These are phyloP conservation scores for Tachysurus vachellii DNA, from an alignment of 2,113 vertebrate genomes.

Conservation along the genomic window DNA sequence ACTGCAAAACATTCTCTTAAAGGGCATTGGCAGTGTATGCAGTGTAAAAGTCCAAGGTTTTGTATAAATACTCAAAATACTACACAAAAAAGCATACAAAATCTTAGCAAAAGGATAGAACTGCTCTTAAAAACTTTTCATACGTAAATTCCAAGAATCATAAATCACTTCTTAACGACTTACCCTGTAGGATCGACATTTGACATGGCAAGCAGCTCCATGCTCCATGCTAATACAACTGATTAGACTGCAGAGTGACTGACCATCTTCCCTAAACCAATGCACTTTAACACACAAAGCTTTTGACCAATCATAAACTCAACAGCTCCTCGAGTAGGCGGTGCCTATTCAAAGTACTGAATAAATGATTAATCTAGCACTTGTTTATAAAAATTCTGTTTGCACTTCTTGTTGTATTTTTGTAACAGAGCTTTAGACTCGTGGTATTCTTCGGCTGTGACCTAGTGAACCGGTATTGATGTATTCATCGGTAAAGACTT, in stretches of 20 bases:
- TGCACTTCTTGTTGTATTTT: too few relatives aligned
- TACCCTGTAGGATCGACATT: neutral
- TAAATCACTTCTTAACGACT: neutral
- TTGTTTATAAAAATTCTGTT: too few relatives aligned
- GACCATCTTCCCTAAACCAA: neutral
- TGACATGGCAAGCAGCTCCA: slow-evolving; percentile 13
- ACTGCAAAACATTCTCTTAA: neutral
- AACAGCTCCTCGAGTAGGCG: neutral
- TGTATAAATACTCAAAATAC: slow-evolving; percentile 42
- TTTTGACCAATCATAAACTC: neutral
- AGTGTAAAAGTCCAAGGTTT: slow-evolving; percentile 64
- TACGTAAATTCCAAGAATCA: neutral
- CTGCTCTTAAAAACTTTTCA: neutral
- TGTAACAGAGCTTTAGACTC: too few relatives aligned
- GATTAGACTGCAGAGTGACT: neutral
- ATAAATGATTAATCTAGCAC: neutral
- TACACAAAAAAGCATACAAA: slow-evolving; percentile 11
- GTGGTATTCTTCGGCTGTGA: too few relatives aligned
- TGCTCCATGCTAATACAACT: neutral
- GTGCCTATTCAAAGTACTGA: neutral
- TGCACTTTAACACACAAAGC: neutral
- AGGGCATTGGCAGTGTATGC: slow-evolving; percentile 60
- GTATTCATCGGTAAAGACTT: too few relatives aligned
- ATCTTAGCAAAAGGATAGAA: neutral
- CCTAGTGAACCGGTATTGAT: too few relatives aligned